Conservation (phyloP, 2,113 vertebrate genomes). For the Dasyurus viverrinus region DNA sequence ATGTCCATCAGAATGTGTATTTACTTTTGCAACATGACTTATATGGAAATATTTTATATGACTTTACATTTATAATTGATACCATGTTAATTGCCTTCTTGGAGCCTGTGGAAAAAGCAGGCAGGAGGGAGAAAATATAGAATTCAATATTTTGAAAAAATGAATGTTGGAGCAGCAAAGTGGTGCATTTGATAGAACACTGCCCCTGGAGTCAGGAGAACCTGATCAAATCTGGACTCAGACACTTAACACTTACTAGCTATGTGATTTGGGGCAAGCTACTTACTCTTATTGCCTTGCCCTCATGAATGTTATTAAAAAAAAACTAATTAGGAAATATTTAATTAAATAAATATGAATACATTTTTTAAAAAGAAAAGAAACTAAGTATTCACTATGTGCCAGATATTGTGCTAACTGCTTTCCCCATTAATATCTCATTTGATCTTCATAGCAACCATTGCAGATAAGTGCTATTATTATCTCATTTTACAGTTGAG, state of each 20-base stretch:
- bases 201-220: too few species aligned
- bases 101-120: too few species aligned
- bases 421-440: not conserved
- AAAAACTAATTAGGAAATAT: not conserved
- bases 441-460: not conserved
- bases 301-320: not conserved
- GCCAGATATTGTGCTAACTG: not conserved
- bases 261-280: too few species aligned
- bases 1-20: not conserved
- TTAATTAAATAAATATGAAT: not conserved
- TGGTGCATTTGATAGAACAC: too few species aligned
- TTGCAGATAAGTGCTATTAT: not conserved
- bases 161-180: too few species aligned
- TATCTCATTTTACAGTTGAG: not conserved
- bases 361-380: not conserved
- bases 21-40: not conserved
- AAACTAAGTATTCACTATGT: not conserved
- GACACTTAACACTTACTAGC: too few species aligned
- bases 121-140: not conserved
- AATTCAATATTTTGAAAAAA: not conserved
- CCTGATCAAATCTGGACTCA: too few species aligned
- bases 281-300: too few species aligned
- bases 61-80: not conserved
- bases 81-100: not conserved
- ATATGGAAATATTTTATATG: not conserved